These are phyloP conservation scores for Elachura formosa DNA, from an alignment of 2,113 vertebrate genomes.

Conservation along the genomic window DNA sequence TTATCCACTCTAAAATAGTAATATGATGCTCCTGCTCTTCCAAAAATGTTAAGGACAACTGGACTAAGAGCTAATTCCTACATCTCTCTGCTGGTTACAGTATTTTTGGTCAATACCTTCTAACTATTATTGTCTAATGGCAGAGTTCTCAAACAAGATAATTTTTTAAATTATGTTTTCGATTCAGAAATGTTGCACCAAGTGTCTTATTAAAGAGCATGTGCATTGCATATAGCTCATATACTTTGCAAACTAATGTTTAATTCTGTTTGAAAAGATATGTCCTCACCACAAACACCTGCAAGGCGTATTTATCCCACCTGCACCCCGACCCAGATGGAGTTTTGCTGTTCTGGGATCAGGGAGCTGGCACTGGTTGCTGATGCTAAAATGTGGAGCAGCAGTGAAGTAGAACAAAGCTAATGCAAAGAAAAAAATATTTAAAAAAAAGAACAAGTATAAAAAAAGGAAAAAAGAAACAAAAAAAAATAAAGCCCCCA, in stretches of 20 bases:
- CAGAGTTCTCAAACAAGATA: background rate
- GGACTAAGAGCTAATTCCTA: background rate
- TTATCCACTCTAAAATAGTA: background rate
- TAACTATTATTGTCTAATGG: background rate
- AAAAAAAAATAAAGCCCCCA: fast-evolving
- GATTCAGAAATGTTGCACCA: background rate
- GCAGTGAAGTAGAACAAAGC: constrained; percentile 14
- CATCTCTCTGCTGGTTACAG: background rate
- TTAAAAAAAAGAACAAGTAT: fast-evolving
- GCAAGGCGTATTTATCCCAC: background rate
- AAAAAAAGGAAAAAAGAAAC: too few species aligned
- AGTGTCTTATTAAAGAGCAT: background rate
- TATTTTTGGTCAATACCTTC: background rate
- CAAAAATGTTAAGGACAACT: background rate
- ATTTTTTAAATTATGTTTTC: background rate
- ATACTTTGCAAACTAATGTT: background rate
- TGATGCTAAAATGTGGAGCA: background rate
- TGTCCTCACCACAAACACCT: background rate
- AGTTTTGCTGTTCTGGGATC: background rate
- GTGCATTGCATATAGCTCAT: background rate
- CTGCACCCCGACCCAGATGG: background rate
- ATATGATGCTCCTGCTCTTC: background rate
- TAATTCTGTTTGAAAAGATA: constrained; percentile 16
- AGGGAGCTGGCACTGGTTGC: background rate
- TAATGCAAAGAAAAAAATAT: background rate